These are phyloP conservation scores for Psittacus erithacus DNA, from an alignment of 2,113 vertebrate species.

Conservation along the genomic window DNA sequence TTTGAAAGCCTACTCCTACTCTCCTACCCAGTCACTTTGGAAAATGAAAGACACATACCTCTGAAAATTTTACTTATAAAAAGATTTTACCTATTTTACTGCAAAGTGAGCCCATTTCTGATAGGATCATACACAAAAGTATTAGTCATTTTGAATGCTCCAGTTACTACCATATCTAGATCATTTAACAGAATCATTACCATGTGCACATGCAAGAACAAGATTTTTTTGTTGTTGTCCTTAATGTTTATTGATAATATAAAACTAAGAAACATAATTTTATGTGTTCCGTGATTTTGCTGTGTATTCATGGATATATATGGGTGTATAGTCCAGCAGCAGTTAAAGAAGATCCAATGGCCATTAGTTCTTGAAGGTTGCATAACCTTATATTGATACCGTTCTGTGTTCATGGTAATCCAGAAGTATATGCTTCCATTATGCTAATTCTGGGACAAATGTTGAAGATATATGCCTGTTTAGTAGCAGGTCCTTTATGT, in stretches of 20 bases:
- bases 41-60: background rate
- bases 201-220: background rate
- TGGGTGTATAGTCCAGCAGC: background rate
- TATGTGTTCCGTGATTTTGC: background rate
- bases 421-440: background rate
- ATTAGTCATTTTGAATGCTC: background rate
- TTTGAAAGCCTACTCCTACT: background rate
- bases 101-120: background rate
- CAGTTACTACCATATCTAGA: background rate
- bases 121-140: background rate
- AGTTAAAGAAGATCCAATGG: background rate
- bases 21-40: background rate
- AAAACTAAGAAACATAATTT: background rate
- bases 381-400: background rate
- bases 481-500: background rate
- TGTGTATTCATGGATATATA: background rate
- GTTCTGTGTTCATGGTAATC: accelerated
- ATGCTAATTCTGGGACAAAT: background rate
- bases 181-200: background rate
- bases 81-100: background rate
- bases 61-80: background rate
- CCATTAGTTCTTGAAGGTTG: background rate
- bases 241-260: background rate
- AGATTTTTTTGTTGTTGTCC: background rate
- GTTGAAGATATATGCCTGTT: background rate